Evolutionary conservation across 2,797 vertebrate species (phyloP).

Genomic region (Enteromius viviparus): DNA sequence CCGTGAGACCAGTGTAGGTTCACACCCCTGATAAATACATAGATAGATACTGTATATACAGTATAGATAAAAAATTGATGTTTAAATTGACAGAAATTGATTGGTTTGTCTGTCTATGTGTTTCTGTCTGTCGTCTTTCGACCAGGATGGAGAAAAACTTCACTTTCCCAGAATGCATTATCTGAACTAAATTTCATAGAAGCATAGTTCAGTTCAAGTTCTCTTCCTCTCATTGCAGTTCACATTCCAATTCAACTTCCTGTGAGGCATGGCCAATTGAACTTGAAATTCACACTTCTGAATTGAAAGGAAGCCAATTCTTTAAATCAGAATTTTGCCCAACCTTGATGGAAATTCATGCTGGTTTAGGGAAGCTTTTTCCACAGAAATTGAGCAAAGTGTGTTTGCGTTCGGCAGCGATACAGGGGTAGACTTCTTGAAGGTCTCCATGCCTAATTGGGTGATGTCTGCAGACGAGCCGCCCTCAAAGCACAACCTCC

Average conservation of each 20-base stretch:
- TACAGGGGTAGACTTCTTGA: constrained; percentile 14
- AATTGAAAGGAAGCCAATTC: not conserved
- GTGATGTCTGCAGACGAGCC: constrained; percentile 52
- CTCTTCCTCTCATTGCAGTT: not conserved
- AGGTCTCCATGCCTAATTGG: constrained; percentile 57
- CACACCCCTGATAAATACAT: too few relatives aligned
- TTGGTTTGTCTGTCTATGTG: too few relatives aligned
- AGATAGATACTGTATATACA: not conserved
- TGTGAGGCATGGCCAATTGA: not conserved
- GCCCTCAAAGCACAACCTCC: constrained; percentile 46
- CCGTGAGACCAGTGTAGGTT: too few relatives aligned
- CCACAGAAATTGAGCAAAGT: not conserved
- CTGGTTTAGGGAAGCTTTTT: constrained; percentile 10
- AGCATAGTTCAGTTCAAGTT: not conserved
- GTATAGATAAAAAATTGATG: not conserved
- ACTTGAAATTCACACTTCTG: constrained; percentile 1
- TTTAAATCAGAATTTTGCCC: not conserved
- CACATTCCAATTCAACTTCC: not conserved
- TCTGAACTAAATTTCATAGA: not conserved
- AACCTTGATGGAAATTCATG: constrained; percentile 3
- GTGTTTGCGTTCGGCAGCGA: not conserved
- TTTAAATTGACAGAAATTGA: not conserved
- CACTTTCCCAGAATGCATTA: not conserved
- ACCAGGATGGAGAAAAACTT: not conserved
- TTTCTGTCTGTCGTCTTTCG: not conserved